phyloP scores from a whole-genome alignment of 1,140 invertebrate species.

The Vanessa atalanta region DNA sequence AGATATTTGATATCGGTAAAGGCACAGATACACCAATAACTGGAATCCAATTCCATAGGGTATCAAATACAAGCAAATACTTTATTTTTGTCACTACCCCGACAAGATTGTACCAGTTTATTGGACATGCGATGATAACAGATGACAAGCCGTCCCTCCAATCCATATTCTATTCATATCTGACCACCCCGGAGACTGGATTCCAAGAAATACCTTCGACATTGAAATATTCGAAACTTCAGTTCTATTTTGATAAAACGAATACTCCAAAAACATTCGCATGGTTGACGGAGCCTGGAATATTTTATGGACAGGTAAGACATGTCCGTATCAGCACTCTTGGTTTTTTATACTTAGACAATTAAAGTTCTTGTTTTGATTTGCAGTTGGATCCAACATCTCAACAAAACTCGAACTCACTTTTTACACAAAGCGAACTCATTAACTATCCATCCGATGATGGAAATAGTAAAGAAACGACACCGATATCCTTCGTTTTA shows the following conservation, averaged over 20 bases:
- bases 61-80: constrained; percentile 86
- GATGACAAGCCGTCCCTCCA: constrained; percentile 91
- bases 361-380: not conserved
- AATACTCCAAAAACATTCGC: constrained; percentile 89
- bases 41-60: constrained; percentile 90
- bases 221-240: constrained; percentile 89
- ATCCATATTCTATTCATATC: constrained; percentile 91
- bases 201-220: constrained; percentile 89
- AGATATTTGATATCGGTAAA: constrained; percentile 94
- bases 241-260: constrained; percentile 87
- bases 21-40: constrained; percentile 89
- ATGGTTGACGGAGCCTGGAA: constrained; percentile 91
- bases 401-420: constrained; percentile 81
- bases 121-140: constrained; percentile 85
- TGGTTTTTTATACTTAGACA: not conserved
- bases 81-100: constrained; percentile 92
- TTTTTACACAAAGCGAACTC: constrained; percentile 83
- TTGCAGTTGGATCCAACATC: constrained; percentile 81
- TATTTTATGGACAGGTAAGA: constrained; percentile 85
- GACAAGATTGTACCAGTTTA: constrained; percentile 92
- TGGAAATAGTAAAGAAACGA: constrained; percentile 62
- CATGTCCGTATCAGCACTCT: not conserved
- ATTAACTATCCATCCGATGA: constrained; percentile 80
- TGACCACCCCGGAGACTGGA: constrained; percentile 86
- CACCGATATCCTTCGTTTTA: constrained; percentile 89